These are phyloP conservation scores for Rhabdomys dilectus DNA, from an alignment of 2,113 vertebrate genomes.

Conservation along the genomic window DNA sequence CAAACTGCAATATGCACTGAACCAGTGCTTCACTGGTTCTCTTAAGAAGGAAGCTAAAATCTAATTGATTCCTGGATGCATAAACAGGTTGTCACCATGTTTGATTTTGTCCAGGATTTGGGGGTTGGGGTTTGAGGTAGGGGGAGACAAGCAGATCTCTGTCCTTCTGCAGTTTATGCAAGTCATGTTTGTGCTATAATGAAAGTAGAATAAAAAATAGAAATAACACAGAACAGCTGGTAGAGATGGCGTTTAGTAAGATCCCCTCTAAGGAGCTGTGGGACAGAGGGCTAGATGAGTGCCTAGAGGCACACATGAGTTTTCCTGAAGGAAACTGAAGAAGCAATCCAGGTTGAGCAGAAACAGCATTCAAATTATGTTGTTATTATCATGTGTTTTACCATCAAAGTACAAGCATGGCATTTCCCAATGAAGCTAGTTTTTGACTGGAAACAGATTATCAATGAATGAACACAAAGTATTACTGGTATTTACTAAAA, in stretches of 20 bases:
- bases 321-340: background rate
- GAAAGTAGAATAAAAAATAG: background rate
- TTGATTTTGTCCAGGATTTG: background rate
- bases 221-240: background rate
- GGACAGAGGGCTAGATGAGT: background rate
- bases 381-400: background rate
- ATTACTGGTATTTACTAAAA: background rate
- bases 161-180: background rate
- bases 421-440: background rate
- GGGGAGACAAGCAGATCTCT: background rate
- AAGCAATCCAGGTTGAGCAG: background rate
- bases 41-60: constrained; percentile 1
- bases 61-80: background rate
- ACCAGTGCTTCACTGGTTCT: background rate
- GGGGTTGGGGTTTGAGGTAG: too few relatives aligned
- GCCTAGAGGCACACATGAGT: too few relatives aligned
- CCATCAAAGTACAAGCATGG: background rate
- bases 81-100: background rate
- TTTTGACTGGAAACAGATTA: background rate
- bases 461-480: background rate
- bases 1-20: background rate
- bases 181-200: background rate
- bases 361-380: background rate
- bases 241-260: background rate
- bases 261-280: background rate